Evolutionary conservation across 2,888 invertebrate genomes (phyloP), one percentile per base, ranked within the genome.

Genomic region (Aphidius colemani): DNA sequence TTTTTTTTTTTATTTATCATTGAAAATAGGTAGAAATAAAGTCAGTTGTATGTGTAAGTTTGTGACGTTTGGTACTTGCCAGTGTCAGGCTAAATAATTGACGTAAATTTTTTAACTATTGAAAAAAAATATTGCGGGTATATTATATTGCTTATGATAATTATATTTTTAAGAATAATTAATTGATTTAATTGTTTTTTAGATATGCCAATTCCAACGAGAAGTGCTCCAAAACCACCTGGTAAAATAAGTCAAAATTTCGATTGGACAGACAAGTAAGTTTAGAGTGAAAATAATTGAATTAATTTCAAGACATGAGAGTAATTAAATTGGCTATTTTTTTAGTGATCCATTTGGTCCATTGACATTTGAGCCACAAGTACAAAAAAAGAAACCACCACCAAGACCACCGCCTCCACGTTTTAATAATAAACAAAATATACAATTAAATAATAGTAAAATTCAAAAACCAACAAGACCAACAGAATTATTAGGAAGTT

Each of bases 321-420:
- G 11, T 10, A 11, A 11, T 10, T 18, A 8, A 18, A 51, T 51
- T 55, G 0, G 44, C 11, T 7, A 18, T 55, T 9, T 66, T 64
- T 75, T 73, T 59, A 80, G 77, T 59, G 77, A 82, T 67, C 72
- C 76, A 43, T 81, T 78, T 60, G 75, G 71, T 41, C 68, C 70
- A 18, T 79, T 85, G 1, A 85, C 87, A 76, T 85, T 85, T 64
- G 84, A 84, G 44, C 81, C 84, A 62, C 80, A 75, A 68, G 72
- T 78, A 30, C 86, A 86, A 68, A 90, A 89, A 78, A 90, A 89
- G 75, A 89, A 88, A 77, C 89, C 90, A 44, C 90, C 90, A 5
- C 90, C 90, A 6, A 83, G 90, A 45, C 90, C 90, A 6, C 90
- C 91, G 62, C 90, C 90, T 67, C 90, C 90, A 3, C 88, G 86